A percentile compares a stretch with the other conserved stretches of the same genome.
These are phyloP conservation scores for Pitta sordida DNA, from an alignment of 2,113 vertebrate genomes.

Conservation along the genomic window DNA sequence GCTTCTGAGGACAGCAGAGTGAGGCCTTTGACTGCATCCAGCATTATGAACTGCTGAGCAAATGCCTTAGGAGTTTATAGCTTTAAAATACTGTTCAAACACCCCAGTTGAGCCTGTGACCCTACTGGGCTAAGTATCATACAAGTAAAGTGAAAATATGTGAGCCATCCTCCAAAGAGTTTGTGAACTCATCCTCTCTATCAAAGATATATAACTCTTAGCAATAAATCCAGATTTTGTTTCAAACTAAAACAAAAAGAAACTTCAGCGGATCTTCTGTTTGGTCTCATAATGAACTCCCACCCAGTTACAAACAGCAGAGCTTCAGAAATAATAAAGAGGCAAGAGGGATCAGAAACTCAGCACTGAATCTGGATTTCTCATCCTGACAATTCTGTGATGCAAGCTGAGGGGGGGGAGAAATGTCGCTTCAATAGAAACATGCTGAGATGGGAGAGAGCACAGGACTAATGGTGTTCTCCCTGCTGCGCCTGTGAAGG, in stretches of 20 bases:
- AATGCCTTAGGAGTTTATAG: neutral
- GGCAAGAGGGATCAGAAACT: neutral
- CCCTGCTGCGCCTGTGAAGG: neutral
- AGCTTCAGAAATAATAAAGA: neutral
- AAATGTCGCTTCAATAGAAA: neutral
- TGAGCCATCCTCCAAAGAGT: neutral
- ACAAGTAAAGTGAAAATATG: neutral
- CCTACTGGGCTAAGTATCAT: neutral
- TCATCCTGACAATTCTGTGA: neutral
- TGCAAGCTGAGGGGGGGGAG: neutral
- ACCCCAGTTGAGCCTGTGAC: neutral
- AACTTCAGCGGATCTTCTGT: neutral
- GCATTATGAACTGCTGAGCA: neutral
- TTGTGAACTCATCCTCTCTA: neutral
- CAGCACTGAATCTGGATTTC: neutral
- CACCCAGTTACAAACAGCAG: neutral
- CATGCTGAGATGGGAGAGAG: accelerated
- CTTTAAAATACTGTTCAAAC: neutral
- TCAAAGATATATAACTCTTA: neutral
- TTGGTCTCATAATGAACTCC: neutral
- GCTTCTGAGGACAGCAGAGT: neutral
- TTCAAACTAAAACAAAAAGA: neutral
- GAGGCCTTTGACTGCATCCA: neutral
- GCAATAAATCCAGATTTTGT: neutral
- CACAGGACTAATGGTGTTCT: neutral